Conservation (phyloP, 2,797 vertebrate species). For the Sebastes cheni region DNA sequence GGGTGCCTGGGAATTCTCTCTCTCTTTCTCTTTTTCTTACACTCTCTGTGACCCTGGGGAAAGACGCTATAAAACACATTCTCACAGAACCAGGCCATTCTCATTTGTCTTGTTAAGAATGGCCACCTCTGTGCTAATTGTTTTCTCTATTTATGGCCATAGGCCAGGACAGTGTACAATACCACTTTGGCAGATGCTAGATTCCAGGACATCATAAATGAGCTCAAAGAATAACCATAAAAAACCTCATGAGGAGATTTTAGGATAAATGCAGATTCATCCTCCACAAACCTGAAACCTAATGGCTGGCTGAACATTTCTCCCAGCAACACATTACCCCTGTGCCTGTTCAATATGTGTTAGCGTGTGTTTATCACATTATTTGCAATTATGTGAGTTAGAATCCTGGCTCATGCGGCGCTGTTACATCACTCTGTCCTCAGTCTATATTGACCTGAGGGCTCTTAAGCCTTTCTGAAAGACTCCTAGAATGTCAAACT, state of each 20-base stretch:
- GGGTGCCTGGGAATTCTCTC: slow-evolving; percentile 10
- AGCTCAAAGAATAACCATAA: background rate
- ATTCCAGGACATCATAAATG: slow-evolving; percentile 28
- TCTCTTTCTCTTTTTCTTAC: background rate
- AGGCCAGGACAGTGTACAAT: slow-evolving; percentile 9
- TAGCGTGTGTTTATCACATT: slow-evolving; percentile 7
- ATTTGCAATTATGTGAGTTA: slow-evolving; percentile 12
- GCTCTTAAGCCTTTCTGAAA: background rate
- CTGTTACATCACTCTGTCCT: slow-evolving; percentile 5
- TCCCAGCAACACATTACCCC: background rate
- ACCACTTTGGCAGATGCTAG: slow-evolving; percentile 9
- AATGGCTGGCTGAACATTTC: background rate
- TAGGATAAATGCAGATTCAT: slow-evolving; percentile 6
- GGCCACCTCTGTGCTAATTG: slow-evolving; percentile 60
- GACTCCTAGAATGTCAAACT: background rate
- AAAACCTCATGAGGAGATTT: background rate
- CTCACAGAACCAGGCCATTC: slow-evolving; percentile 32
- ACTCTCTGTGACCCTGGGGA: slow-evolving; percentile 20
- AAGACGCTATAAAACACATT: slow-evolving; percentile 16
- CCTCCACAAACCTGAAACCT: background rate
- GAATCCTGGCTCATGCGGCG: background rate
- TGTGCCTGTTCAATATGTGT: slow-evolving; percentile 1
- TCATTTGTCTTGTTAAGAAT: slow-evolving; percentile 50
- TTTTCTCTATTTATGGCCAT: slow-evolving; percentile 44
- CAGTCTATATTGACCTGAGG: background rate